phyloP scores from a whole-genome alignment of 2,797 vertebrate genomes.

The Acanthis flammea region DNA sequence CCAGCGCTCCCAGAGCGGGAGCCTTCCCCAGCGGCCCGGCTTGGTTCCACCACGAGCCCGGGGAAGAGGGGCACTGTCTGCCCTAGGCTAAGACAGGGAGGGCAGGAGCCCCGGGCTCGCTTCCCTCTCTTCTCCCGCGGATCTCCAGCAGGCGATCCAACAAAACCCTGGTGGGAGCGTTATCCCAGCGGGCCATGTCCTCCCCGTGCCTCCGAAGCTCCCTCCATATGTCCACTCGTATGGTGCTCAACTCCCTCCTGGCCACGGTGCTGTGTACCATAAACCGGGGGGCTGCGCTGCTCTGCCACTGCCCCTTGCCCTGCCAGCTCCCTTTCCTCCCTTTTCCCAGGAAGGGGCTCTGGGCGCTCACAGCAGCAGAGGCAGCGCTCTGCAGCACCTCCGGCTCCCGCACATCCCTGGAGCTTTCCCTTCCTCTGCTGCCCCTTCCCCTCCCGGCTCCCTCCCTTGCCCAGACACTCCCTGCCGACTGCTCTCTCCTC shows the following conservation, averaged over 20 bases:
- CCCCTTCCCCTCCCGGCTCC: not conserved
- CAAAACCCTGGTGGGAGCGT: not conserved
- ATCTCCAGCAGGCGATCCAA: constrained; percentile 41
- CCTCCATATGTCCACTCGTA: constrained; percentile 42
- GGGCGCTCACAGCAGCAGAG: accelerated
- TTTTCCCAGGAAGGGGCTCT: not conserved
- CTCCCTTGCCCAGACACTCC: not conserved
- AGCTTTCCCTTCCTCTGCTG: not conserved
- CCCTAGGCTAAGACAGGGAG: not conserved
- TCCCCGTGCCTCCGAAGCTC: constrained; percentile 29
- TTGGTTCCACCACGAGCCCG: not conserved
- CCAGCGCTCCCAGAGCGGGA: not conserved
- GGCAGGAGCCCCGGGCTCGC: not conserved
- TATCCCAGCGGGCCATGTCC: constrained; percentile 46
- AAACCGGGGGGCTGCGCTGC: accelerated
- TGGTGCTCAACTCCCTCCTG: not conserved
- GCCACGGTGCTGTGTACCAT: not conserved
- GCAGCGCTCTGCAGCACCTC: not conserved
- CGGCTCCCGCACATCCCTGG: not conserved
- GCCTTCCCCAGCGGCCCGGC: not conserved
- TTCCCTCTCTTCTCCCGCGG: not conserved
- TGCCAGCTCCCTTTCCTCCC: not conserved
- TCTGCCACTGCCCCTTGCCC: not conserved
- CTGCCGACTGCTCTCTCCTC: not conserved
- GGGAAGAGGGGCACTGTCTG: not conserved